These are phyloP conservation scores for Caranx melampygus DNA, from an alignment of 2,113 vertebrate species.

Conservation along the genomic window DNA sequence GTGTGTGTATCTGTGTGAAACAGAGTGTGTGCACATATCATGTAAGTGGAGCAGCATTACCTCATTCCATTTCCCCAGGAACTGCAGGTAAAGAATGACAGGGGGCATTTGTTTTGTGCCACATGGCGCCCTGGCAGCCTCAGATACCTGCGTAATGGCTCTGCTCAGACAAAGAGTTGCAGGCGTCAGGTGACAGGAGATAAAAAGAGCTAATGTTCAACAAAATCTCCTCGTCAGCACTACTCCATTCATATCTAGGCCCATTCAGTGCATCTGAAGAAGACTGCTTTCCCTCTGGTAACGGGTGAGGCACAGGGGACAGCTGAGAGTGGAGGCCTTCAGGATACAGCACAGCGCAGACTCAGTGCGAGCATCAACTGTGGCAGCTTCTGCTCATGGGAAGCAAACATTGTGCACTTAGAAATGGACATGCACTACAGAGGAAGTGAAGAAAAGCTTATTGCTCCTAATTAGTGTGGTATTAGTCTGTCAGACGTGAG, in stretches of 20 bases:
- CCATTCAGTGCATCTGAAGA: conserved; percentile 43
- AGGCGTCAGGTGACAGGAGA: conserved; percentile 70
- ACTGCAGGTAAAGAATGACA: conserved; percentile 66
- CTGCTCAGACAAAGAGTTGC: conserved; percentile 48
- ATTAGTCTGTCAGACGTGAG: conserved; percentile 29
- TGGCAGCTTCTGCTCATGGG: background rate
- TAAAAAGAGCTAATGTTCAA: conserved; percentile 61
- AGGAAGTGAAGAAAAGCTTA: conserved; percentile 7
- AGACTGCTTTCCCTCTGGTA: conserved; percentile 1
- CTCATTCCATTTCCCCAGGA: conserved; percentile 65
- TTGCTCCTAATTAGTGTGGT: conserved; percentile 13
- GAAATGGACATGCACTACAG: background rate
- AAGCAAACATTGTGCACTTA: conserved; percentile 2
- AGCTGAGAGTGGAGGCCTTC: conserved; percentile 44
- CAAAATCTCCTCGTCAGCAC: conserved; percentile 65
- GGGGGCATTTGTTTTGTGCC: conserved; percentile 70
- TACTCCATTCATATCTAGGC: conserved; percentile 61
- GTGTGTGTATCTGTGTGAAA: background rate
- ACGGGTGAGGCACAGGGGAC: conserved; percentile 28
- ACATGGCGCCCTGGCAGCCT: conserved; percentile 44
- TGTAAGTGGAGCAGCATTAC: conserved; percentile 77
- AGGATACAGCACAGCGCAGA: conserved; percentile 11
- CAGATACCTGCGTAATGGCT: conserved; percentile 63
- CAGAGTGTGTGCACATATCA: conserved; percentile 28
- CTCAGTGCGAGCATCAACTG: conserved; percentile 10